Base-by-base conservation (phyloP, 2,797 vertebrate species). In the Hippopotamyrus pictus region DNA sequence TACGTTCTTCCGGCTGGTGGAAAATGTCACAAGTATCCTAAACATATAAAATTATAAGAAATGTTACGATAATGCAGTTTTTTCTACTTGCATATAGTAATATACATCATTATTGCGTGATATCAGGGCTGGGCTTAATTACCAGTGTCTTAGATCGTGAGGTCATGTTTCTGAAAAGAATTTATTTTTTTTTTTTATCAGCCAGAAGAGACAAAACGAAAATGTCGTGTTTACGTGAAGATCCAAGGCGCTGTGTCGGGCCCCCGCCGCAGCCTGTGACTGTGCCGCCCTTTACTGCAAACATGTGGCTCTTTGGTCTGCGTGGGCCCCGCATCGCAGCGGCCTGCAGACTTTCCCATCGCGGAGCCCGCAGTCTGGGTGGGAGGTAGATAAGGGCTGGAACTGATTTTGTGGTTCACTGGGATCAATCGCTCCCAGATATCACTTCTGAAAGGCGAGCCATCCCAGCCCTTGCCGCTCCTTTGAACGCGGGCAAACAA, bases 391-490 rank as follows among this genome's bases (percentile, higher is more conserved):
- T 90, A 90, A 88, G 89, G 79, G 88, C 87, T 88, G 89, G 89
- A 79, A 88, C 87, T 90, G 89, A 90, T 90, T 90, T 90, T 90
- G 89, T 65, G 89, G 89, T 90, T 86, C 87, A 57, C 89, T 53
- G 89, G 87, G 79, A 90, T 90, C 87, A 90, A 89, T 62, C 53
- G 53, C 88, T 89, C 76, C 88, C 88, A 89, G 88, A 89, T 89
- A 89, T 46, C 73, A 14, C 73, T 83, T 57, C 5, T 89, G 76
- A 82, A 89, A 89, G 37, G 33, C 76, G n/a, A 84, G 53, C 51
- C 33, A 19, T 37, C 5, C 76, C 76, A n/a, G 33, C 53, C 37
- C 79, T 11, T 46, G 12, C 53, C 8, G 53, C n/a, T 33, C 53
- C 51, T 53, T 54, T 51, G 50, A 54, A 44, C 11, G 11, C 37